Base-by-base conservation (phyloP, 1,140 invertebrate species). In the Brachionus manjavacas region DNA sequence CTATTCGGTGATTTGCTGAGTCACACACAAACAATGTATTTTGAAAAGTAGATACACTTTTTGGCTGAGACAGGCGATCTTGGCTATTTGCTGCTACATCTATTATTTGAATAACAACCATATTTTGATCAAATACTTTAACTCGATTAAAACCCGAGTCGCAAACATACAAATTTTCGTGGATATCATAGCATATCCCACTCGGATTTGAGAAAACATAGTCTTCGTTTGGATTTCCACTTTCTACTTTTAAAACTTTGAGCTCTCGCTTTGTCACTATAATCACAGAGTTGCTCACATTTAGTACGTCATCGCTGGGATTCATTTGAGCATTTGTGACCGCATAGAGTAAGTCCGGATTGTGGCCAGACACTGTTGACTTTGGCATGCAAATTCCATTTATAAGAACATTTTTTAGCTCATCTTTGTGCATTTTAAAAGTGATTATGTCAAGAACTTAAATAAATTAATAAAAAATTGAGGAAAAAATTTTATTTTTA, bases 381-480 rank as follows among this genome's bases (percentile, higher is more conserved):
- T 46, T 60, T 4, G 79, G 79, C 79, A 81, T 81, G 31, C 79
- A 81, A 31, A 81, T 81, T 11, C 79, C 79, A 23, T 60, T 81
- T 64, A 81, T 39, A 4, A 39, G n/a, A 12, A 81, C 25, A 23
- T 23, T 81, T 12, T 81, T 81, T 64, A 81, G 6, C 39, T 81
- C 79, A 20, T 81, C 79, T 68, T 81, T 81, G 31, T 81, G 79
- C 31, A 81, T 81, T 81, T 81, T 81, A 46, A 55, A 64, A 16
- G 1, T 31, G 20, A 14, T 64, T 25, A 81, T 14, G 35, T 81
- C 79, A 25, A 81, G 35, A 43, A 64, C 79, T 79, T 55, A 11
- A 52, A 52, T 2, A 60, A 14, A 52, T 46, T 25, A n/a, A 28
- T n/a, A 64, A 80, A 64, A 55, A 4, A 4, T 39, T 25, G 70